Percentiles rank a stretch among this genome's conserved stretches.
These are phyloP conservation scores for Lepus oiostolus DNA, from an alignment of 2,797 vertebrate species.

Conservation along the genomic window DNA sequence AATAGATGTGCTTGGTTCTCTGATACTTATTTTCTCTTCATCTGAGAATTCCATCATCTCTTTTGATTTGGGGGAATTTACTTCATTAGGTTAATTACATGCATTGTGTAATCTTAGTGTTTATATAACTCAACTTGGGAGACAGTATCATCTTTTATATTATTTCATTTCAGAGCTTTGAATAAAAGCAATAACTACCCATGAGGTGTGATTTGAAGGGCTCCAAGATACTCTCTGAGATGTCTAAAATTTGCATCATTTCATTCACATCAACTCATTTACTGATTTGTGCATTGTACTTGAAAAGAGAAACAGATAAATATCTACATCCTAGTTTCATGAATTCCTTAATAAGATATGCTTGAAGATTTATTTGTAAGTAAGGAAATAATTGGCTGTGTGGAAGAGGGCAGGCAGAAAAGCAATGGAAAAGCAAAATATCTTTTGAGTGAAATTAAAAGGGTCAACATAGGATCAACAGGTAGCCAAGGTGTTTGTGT, in stretches of 20 bases:
- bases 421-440: neutral
- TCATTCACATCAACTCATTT: neutral
- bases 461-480: neutral
- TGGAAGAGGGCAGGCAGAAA: neutral
- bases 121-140: constrained; percentile 7
- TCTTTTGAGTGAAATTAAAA: neutral
- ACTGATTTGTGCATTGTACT: neutral
- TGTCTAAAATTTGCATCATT: constrained; percentile 13
- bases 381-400: neutral
- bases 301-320: neutral
- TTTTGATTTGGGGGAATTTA: constrained; percentile 18
- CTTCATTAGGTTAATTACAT: constrained; percentile 3
- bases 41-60: neutral
- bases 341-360: neutral
- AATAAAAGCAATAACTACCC: neutral
- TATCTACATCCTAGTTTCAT: neutral
- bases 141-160: neutral
- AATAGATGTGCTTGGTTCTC: neutral
- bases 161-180: constrained; percentile 2
- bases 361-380: constrained; percentile 14
- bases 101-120: neutral
- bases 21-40: neutral
- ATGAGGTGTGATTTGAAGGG: neutral
- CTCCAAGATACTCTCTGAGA: neutral
- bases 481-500: neutral